Evolutionary conservation across 1,140 invertebrate species (phyloP).

Genomic region (Bemisia tabaci): DNA sequence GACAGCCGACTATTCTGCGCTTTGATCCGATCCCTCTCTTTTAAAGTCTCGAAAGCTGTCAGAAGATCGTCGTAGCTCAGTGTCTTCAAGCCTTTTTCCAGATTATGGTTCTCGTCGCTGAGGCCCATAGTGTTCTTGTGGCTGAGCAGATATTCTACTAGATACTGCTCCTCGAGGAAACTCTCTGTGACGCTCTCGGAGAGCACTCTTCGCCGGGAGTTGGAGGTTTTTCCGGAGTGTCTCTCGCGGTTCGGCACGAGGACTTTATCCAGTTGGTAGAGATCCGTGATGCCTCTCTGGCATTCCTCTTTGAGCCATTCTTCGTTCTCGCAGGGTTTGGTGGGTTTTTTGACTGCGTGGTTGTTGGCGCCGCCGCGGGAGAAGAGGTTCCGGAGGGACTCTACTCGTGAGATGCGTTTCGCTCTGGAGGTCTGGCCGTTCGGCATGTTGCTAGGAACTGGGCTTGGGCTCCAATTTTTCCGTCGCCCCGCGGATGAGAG

Average conservation of each 20-base stretch:
- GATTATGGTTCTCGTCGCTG: slow-evolving; percentile 5
- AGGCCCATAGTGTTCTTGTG: slow-evolving; percentile 12
- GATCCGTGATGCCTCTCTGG: slow-evolving; percentile 25
- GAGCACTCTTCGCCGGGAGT: slow-evolving; percentile 5
- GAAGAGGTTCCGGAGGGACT: slow-evolving; percentile 41
- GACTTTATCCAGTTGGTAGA: slow-evolving; percentile 24
- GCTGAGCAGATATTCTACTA: slow-evolving; percentile 19
- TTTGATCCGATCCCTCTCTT: not conserved
- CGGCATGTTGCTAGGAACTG: slow-evolving; percentile 18
- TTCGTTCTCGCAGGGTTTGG: slow-evolving; percentile 8
- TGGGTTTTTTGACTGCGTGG: not conserved
- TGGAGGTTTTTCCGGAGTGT: not conserved
- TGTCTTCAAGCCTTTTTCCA: slow-evolving; percentile 12
- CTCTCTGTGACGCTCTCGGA: slow-evolving; percentile 23
- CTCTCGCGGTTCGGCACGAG: not conserved
- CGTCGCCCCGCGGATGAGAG: slow-evolving; percentile 33
- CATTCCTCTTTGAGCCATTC: slow-evolving; percentile 28
- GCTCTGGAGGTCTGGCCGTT: slow-evolving; percentile 20
- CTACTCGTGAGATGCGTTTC: slow-evolving; percentile 39
- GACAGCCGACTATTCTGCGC: not conserved
- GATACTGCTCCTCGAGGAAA: slow-evolving; percentile 21
- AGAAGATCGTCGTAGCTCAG: slow-evolving; percentile 25
- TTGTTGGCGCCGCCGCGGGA: slow-evolving; percentile 19
- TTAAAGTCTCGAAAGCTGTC: slow-evolving; percentile 17
- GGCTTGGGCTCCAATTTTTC: slow-evolving; percentile 34